Conservation (phyloP, 2,797 vertebrate species). For the Pangasius sanitwongsei region DNA sequence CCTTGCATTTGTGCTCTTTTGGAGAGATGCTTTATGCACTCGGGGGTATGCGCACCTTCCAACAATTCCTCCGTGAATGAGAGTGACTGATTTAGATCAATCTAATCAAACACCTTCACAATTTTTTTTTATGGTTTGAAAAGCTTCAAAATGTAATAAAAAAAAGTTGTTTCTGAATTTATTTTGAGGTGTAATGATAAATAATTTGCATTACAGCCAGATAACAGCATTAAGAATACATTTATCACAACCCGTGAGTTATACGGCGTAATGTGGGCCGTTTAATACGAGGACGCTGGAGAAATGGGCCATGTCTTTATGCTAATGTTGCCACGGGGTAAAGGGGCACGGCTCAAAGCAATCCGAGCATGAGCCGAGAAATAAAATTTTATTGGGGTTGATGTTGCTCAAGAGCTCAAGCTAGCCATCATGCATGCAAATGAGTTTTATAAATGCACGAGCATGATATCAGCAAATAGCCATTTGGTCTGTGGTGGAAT, state of each 20-base stretch:
- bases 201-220: not conserved
- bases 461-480: not conserved
- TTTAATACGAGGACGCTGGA: slow-evolving; percentile 45
- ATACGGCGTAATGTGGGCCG: not conserved
- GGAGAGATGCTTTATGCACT: too few species aligned
- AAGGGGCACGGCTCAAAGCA: slow-evolving; percentile 42
- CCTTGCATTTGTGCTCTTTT: not conserved
- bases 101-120: not conserved
- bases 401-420: slow-evolving; percentile 12
- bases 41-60: not conserved
- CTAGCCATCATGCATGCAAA: slow-evolving; percentile 9
- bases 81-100: too few species aligned
- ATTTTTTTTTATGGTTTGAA: not conserved
- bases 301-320: slow-evolving; percentile 46
- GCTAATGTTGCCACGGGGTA: slow-evolving; percentile 42
- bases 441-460: not conserved
- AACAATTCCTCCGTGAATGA: not conserved
- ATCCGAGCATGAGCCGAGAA: slow-evolving; percentile 11
- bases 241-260: slow-evolving; percentile 8
- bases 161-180: not conserved
- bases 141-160: not conserved
- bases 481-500: not conserved
- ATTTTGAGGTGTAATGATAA: not conserved
- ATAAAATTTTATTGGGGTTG: slow-evolving; percentile 26
- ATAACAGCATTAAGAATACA: slow-evolving; percentile 15